These are phyloP conservation scores for Clytia hemisphaerica DNA, from an alignment of 30 jellyfish, hydroid and myxozoan genomes.

Conservation along the genomic window DNA sequence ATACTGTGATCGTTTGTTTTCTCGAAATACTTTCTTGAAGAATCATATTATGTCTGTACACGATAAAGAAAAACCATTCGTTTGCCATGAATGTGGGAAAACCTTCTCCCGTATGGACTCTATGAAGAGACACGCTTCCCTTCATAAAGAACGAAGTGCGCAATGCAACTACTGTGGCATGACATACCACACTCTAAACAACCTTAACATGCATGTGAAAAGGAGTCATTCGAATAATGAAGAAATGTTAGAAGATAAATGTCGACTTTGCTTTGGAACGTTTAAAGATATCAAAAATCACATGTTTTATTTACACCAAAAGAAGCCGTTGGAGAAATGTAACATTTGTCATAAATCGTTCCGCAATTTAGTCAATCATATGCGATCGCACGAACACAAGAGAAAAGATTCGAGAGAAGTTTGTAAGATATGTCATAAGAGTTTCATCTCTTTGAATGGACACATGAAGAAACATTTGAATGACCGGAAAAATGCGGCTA, in stretches of 20 bases:
- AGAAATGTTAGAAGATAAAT: neutral
- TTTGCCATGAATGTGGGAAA: slow-evolving; percentile 4
- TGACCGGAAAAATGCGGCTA: too few relatives aligned
- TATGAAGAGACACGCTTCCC: neutral
- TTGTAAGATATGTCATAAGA: too few relatives aligned
- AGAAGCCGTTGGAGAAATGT: neutral
- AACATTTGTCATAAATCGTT: neutral
- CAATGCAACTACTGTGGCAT: slow-evolving; percentile 6
- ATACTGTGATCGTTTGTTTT: neutral
- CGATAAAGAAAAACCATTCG: slow-evolving; percentile 15
- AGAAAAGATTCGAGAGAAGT: too few relatives aligned
- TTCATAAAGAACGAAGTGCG: neutral
- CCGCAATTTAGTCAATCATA: neutral
- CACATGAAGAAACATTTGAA: too few relatives aligned
- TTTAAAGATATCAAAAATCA: slow-evolving; percentile 8
- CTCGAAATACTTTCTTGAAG: neutral
- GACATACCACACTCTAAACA: too few relatives aligned
- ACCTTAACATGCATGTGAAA: neutral
- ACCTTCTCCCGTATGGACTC: slow-evolving; percentile 1
- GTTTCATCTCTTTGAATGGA: too few relatives aligned
- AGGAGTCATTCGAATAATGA: neutral
- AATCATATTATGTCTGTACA: slow-evolving; percentile 16
- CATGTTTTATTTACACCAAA: neutral
- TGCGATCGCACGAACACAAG: slow-evolving; percentile 12
- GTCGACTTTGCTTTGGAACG: neutral